Evolutionary conservation across 1,140 invertebrate genomes (phyloP), one percentile per base, ranked within the genome.

Genomic region (Cecropterus lyciades): DNA sequence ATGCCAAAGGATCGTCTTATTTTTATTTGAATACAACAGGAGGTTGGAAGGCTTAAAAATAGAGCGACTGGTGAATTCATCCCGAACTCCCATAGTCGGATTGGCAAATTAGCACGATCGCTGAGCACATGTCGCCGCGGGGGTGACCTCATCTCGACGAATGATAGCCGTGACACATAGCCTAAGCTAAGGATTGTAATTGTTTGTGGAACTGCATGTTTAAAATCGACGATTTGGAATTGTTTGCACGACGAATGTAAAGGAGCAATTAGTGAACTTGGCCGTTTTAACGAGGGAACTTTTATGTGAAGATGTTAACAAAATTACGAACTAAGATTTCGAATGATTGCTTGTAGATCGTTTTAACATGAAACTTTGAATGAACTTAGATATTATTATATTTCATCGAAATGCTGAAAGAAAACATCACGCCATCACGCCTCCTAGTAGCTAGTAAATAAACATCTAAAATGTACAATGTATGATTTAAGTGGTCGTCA

Each of bases 61-160:
- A 60, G 43, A 20, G 4, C 10, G 24, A 20, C 20, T 20, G 0
- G 43, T 15, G 57, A 60, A 40, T 30, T 27, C 30, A 53, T 49
- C 15, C 30, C 42, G 43, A 8, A 37, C 60, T 52, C 59, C 49
- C 69, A 67, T 60, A 67, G 65, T 16, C 52, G 37, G 40, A 8
- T 11, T 14, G 9, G 49, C 17, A 45, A 65, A 69, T 65, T 51
- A 70, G 69, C 57, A 8, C 27, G 45, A 53, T 43, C 55, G 10
- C 30, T 33, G 37, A 17, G 45, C 55, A 55, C 65, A 67, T 71
- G 62, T 65, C 63, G 66, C 24, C 30, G 65, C 49, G 65, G 66
- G 70, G 63, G 66, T 74, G 72, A 74, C 68, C 65, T 74, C 72
- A 74, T 74, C 72, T 71, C 60, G 56, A 64, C 62, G 40, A 45